Evolutionary conservation across 2,888 invertebrate genomes (phyloP).

Genomic region (Melanostoma scalare): DNA sequence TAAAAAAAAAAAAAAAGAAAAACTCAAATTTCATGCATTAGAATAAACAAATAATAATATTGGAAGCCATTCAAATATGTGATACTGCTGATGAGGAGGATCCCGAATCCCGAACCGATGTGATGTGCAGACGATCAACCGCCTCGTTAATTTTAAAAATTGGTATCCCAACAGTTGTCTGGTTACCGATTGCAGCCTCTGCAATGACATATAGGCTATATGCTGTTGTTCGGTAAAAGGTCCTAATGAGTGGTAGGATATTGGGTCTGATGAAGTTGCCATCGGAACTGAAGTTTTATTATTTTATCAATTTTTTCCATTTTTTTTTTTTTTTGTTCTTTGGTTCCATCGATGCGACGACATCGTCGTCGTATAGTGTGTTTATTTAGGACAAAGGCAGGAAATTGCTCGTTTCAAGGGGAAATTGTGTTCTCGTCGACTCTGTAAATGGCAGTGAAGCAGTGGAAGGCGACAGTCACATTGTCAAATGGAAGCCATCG

Average conservation of each 20-base stretch:
- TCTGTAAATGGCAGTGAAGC: constrained; percentile 43
- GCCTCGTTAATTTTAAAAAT: constrained; percentile 60
- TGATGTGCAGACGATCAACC: constrained; percentile 57
- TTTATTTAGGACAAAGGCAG: constrained; percentile 71
- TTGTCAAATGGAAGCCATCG: constrained; percentile 70
- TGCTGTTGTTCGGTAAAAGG: constrained; percentile 33
- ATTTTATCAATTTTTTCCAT: constrained; percentile 54
- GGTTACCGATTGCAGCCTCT: constrained; percentile 49
- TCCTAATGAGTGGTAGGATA: constrained; percentile 55
- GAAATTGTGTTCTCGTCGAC: constrained; percentile 64
- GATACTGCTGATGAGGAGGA: constrained; percentile 57
- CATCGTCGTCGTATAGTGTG: constrained; percentile 38
- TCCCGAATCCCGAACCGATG: not conserved
- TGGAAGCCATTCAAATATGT: constrained; percentile 51
- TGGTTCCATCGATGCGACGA: constrained; percentile 36
- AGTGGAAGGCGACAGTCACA: constrained; percentile 61
- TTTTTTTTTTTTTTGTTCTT: constrained; percentile 44
- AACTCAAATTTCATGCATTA: constrained; percentile 6
- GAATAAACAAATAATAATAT: constrained; percentile 55
- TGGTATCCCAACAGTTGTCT: constrained; percentile 5
- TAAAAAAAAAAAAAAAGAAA: constrained; percentile 7
- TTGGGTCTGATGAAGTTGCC: constrained; percentile 44
- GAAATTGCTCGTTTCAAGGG: constrained; percentile 72
- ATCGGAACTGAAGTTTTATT: constrained; percentile 57
- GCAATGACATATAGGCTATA: constrained; percentile 34